phyloP scores from a whole-genome alignment of 2,888 invertebrate genomes.

The Erebia epiphron region DNA sequence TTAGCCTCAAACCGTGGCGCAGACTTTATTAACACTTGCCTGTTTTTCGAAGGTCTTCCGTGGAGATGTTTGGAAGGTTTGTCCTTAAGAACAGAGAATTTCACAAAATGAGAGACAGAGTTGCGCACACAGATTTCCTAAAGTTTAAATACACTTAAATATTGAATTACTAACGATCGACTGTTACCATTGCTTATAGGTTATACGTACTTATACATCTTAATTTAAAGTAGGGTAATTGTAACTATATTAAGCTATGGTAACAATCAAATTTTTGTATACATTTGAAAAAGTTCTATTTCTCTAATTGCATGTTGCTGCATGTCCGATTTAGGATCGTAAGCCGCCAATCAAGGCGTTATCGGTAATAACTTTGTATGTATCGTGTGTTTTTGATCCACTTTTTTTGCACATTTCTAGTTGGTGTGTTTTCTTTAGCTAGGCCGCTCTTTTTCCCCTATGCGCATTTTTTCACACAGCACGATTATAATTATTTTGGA shows the following conservation, averaged over 20 bases:
- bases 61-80: conserved; percentile 86
- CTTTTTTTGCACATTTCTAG: conserved; percentile 82
- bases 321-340: conserved; percentile 80
- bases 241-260: conserved; percentile 52
- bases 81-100: conserved; percentile 75
- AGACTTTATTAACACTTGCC: conserved; percentile 74
- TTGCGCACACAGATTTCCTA: conserved; percentile 65
- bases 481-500: conserved; percentile 80
- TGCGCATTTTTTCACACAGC: conserved; percentile 80
- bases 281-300: conserved; percentile 64
- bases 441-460: conserved; percentile 80
- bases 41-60: conserved; percentile 85
- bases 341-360: conserved; percentile 77
- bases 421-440: conserved; percentile 80
- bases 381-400: conserved; percentile 71
- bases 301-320: conserved; percentile 81
- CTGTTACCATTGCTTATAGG: conserved; percentile 63
- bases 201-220: conserved; percentile 9
- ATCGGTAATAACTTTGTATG: conserved; percentile 76
- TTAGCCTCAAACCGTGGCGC: conserved; percentile 71
- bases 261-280: conserved; percentile 59
- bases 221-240: conserved; percentile 4
- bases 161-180: conserved; percentile 50
- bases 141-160: conserved; percentile 58
- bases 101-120: conserved; percentile 70